Base-by-base conservation (phyloP, 2,888 invertebrate genomes). In the Caenorhabditis panamensis region DNA sequence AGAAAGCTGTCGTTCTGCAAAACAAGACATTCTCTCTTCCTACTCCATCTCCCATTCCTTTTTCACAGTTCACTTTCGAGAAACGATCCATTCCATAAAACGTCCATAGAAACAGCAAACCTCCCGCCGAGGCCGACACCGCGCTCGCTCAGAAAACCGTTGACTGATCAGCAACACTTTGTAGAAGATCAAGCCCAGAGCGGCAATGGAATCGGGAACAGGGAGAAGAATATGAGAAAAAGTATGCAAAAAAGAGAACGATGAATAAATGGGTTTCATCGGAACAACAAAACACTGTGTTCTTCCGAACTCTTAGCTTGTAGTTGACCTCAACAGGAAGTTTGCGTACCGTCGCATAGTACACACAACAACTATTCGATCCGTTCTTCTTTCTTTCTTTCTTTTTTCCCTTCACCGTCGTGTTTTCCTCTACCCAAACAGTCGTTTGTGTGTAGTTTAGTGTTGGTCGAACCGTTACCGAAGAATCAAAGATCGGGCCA, bases 161-260 rank as follows among this genome's bases (percentile, higher is more conserved):
- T 66, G 75, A 67, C 59, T 75, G 75, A 75, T 75, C 66, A 75
- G 75, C 75, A 75, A 66, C 75, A 75, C 37, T 22, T 44, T 67
- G 66, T 66, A 31, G 75, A 72, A 58, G 72, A 72, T 72, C 72
- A 72, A 54, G 63, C 63, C 63, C 63, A 31, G 28, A 8, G 22
- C 51, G 53, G 11, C 2, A 36, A 13, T 16, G n/a, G 71, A 31
- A 36, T 37, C 13, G 37, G 53, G 26, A 44, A 53, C 26, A 16
- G 41, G 24, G 18, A 54, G 4, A 31, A n/a, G n/a, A 31, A 31
- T 13, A 41, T 11, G 6, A 2, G 41, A 13, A 41, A 41, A 13
- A 13, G 13, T 13, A 41, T 41, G 41, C 5, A 41, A 41, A 11
- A 6, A 13, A 13, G 41, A 41, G 41, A 41, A 13, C 2, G 41